phyloP scores from a whole-genome alignment of 2,888 invertebrate genomes.

The Tortrix viridana region DNA sequence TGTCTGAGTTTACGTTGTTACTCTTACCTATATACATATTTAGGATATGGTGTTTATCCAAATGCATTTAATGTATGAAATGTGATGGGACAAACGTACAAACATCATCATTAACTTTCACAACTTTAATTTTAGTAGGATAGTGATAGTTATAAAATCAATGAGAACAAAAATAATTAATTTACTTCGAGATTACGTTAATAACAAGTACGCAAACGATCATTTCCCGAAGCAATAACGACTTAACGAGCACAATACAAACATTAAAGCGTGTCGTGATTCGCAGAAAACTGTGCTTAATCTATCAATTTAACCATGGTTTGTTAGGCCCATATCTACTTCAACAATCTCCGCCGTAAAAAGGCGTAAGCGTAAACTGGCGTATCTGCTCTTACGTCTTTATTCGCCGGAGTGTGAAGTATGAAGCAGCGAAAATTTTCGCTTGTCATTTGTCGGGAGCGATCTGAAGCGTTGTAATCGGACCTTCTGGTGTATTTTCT shows the following conservation, averaged over 20 bases:
- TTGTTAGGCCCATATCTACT: slow-evolving; percentile 64
- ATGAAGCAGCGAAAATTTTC: slow-evolving; percentile 65
- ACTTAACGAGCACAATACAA: slow-evolving; percentile 48
- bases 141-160: background rate
- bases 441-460: slow-evolving; percentile 68
- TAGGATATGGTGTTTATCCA: too few relatives aligned
- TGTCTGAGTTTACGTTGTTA: too few relatives aligned
- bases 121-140: too few relatives aligned
- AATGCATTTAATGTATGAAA: too few relatives aligned
- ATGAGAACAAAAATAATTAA: background rate
- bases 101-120: too few relatives aligned
- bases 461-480: slow-evolving; percentile 46
- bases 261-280: slow-evolving; percentile 58
- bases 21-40: too few relatives aligned
- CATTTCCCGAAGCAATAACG: slow-evolving; percentile 41
- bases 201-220: background rate
- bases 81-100: too few relatives aligned
- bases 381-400: background rate
- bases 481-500: slow-evolving; percentile 37
- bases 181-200: background rate
- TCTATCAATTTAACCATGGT: slow-evolving; percentile 80
- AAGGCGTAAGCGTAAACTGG: background rate
- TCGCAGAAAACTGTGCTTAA: slow-evolving; percentile 69
- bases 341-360: background rate
- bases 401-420: slow-evolving; percentile 33